These are phyloP conservation scores for Hydrozoanthus tunicans DNA, from an alignment of 64 coral and sea anemone genomes.

Conservation along the genomic window DNA sequence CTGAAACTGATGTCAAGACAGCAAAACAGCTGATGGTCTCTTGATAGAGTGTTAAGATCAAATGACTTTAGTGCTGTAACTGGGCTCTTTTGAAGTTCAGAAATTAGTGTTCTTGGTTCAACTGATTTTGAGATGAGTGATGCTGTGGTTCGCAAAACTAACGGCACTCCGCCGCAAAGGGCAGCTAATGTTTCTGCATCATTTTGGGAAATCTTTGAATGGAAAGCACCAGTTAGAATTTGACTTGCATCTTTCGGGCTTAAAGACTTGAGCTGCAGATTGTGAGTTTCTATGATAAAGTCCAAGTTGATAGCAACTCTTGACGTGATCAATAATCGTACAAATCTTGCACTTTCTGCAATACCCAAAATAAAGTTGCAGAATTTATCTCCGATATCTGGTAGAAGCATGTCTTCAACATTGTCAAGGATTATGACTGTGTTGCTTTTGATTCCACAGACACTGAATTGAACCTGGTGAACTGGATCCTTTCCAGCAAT, in stretches of 20 bases:
- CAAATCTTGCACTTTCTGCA: conserved; percentile 79
- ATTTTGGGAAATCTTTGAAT: conserved; percentile 64
- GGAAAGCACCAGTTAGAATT: conserved; percentile 47
- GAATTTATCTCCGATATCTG: conserved; percentile 64
- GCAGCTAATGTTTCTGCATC: conserved; percentile 73
- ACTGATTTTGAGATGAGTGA: conserved; percentile 77
- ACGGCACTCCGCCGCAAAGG: conserved; percentile 84
- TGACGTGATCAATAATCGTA: conserved; percentile 77
- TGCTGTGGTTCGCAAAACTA: conserved; percentile 83
- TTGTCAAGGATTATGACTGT: conserved; percentile 93
- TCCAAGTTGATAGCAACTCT: conserved; percentile 62
- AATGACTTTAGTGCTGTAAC: conserved; percentile 77
- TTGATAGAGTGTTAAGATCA: conserved; percentile 69
- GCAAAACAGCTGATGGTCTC: conserved; percentile 85
- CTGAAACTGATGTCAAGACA: conserved; percentile 83
- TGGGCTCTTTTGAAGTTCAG: conserved; percentile 82
- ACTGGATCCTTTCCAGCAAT: conserved; percentile 71
- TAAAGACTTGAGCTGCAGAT: conserved; percentile 55
- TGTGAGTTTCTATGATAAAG: conserved; percentile 65
- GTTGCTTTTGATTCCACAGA: conserved; percentile 53
- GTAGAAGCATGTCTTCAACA: conserved; percentile 89
- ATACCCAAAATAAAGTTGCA: conserved; percentile 74
- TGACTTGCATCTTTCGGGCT: conserved; percentile 62
- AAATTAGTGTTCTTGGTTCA: conserved; percentile 69
- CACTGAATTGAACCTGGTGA: conserved; percentile 70